phyloP scores from a whole-genome alignment of 2,797 vertebrate genomes.

The Poeciliopsis infans region DNA sequence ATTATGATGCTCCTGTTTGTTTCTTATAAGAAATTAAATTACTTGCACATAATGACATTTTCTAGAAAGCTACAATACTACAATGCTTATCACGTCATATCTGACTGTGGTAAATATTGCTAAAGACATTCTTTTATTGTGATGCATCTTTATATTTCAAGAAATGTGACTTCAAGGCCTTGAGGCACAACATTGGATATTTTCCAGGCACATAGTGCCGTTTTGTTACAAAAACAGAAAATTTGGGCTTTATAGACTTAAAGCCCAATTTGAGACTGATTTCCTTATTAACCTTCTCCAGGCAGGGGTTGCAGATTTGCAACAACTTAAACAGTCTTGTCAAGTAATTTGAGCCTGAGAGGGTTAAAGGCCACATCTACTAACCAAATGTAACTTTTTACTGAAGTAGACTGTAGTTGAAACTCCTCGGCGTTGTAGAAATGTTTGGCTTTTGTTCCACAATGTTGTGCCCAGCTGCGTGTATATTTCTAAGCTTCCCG shows the following conservation, averaged over 20 bases:
- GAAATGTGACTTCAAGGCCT: neutral
- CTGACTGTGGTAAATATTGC: neutral
- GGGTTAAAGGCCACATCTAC: neutral
- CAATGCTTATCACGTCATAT: neutral
- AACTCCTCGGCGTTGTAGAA: conserved; percentile 2
- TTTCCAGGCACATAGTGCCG: neutral
- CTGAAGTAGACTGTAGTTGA: neutral
- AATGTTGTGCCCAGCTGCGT: neutral
- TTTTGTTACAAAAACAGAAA: neutral
- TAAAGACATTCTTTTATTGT: neutral
- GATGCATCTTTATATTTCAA: neutral
- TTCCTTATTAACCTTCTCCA: no score
- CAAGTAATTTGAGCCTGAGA: no score
- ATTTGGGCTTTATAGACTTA: neutral
- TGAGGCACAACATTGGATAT: no score
- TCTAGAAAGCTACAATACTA: neutral
- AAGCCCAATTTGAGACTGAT: neutral
- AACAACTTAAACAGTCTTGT: no score
- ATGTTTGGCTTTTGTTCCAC: conserved; percentile 3
- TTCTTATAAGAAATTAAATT: neutral
- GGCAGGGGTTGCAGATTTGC: no score
- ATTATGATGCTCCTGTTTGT: neutral
- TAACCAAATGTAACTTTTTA: neutral
- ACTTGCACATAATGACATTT: neutral
- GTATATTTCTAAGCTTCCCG: conserved; percentile 15